phyloP scores from a whole-genome alignment of 2,113 vertebrate genomes.

The Excalfactoria chinensis region DNA sequence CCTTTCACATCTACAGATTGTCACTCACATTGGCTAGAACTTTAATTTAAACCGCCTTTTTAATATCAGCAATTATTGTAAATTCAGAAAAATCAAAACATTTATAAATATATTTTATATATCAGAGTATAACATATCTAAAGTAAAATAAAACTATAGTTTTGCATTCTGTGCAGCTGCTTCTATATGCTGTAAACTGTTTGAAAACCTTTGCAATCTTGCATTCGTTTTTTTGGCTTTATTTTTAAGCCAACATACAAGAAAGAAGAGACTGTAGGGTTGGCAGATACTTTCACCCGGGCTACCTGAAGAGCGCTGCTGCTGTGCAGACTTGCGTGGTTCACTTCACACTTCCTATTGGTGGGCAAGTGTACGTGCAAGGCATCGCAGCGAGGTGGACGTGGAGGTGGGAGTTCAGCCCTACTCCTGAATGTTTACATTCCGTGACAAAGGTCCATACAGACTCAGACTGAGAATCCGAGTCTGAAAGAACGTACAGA shows the following conservation, averaged over 20 bases:
- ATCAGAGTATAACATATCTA: slow-evolving; percentile 73
- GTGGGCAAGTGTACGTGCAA: background rate
- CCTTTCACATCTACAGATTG: slow-evolving; percentile 50
- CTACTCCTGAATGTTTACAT: slow-evolving; percentile 73
- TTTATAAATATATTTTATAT: slow-evolving; percentile 84
- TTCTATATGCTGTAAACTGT: slow-evolving; percentile 54
- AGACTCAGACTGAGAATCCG: slow-evolving; percentile 46
- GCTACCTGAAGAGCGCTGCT: background rate
- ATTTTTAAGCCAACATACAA: slow-evolving; percentile 69
- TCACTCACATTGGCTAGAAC: background rate
- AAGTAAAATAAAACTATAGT: slow-evolving; percentile 54
- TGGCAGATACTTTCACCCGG: slow-evolving; percentile 18
- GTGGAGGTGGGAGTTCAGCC: background rate
- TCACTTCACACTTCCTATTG: background rate
- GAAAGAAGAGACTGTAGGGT: slow-evolving; percentile 20
- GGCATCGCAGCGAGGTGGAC: background rate
- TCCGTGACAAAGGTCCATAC: slow-evolving; percentile 40
- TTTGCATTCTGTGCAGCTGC: slow-evolving; percentile 71
- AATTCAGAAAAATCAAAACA: slow-evolving; percentile 70
- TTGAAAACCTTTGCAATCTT: slow-evolving; percentile 42
- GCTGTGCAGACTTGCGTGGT: background rate
- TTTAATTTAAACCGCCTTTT: slow-evolving; percentile 63
- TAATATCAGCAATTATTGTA: slow-evolving; percentile 69
- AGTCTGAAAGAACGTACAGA: background rate
- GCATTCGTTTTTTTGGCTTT: slow-evolving; percentile 69